These are phyloP conservation scores for Electrona antarctica DNA, from an alignment of 2,113 vertebrate species.

Conservation along the genomic window DNA sequence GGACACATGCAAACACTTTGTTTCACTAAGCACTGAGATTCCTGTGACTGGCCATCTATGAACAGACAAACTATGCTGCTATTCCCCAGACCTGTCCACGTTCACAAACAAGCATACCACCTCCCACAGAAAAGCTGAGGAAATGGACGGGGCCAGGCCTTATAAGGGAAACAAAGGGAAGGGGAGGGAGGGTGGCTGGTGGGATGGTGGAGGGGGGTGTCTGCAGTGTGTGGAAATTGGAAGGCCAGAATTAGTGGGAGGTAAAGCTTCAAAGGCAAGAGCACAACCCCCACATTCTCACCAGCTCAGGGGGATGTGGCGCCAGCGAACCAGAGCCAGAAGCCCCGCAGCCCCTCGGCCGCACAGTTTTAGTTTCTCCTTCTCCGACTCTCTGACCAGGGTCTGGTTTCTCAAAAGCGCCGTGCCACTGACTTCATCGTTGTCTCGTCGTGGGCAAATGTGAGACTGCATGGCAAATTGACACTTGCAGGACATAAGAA, in stretches of 20 bases:
- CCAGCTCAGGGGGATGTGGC: slow-evolving; percentile 84
- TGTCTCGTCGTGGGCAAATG: slow-evolving; percentile 16
- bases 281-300: slow-evolving; percentile 84
- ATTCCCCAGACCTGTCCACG: slow-evolving; percentile 73
- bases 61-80: slow-evolving; percentile 52
- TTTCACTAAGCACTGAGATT: slow-evolving; percentile 37
- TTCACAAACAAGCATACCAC: slow-evolving; percentile 74
- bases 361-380: slow-evolving; percentile 68
- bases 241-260: slow-evolving; percentile 88
- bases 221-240: slow-evolving; percentile 85
- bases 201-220: slow-evolving; percentile 53
- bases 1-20: slow-evolving; percentile 24
- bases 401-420: slow-evolving; percentile 68
- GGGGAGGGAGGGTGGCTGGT: slow-evolving; percentile 69
- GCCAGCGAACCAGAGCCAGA: slow-evolving; percentile 83
- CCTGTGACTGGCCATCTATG: slow-evolving; percentile 55
- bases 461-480: slow-evolving; percentile 26
- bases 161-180: slow-evolving; percentile 86
- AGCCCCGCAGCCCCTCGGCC: slow-evolving; percentile 64
- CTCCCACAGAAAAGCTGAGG: slow-evolving; percentile 79
- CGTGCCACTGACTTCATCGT: slow-evolving; percentile 47
- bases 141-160: slow-evolving; percentile 82
- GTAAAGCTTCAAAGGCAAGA: slow-evolving; percentile 86
- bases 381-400: slow-evolving; percentile 56
- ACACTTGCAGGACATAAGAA: slow-evolving; percentile 6